Evolutionary conservation across 2,113 vertebrate species (phyloP), one percentile per base, ranked within the genome.

Genomic region (Pseudopipra pipra): DNA sequence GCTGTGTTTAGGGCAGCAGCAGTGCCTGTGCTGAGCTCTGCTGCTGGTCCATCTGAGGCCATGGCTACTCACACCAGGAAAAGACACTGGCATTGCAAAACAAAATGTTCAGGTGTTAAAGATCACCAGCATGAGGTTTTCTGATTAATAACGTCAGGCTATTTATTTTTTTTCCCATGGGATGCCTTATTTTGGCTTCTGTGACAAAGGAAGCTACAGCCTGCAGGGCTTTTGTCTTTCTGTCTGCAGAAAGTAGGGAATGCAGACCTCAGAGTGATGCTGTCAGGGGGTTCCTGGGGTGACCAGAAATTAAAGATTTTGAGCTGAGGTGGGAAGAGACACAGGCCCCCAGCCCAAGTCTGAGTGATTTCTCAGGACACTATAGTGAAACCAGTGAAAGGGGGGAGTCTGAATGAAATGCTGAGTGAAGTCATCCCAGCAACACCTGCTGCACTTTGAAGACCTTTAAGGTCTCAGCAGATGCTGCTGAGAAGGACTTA

Each of bases 1-100:
- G 68, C 61, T 55, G 8, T 1, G 0, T 14, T 35, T 58, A 24
- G 39, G 39, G 56, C 33, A 77, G 43, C 2, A 3, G 20, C 9
- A 9, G 8, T 19, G 25, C 25, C 35, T 49, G 28, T 25, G 39
- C 37, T 84, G 15, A 56, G 6, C 6, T 61, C 62, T 75, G 41
- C 62, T 92, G 51, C 55, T 70, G 58, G 17, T 43, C 20, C 3
- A 0, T 13, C n/a, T 74, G 55, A 55, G 59, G 18, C 24, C 9
- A 8, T 1, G 6, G 22, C 47, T 67, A 20, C 33, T 95, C 23
- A 33, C 14, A 37, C 17, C 68, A 33, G 28, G 20, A 77, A 39
- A 58, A 70, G 79, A 43, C 43, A 54, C 17, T 31, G 31, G 22
- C 2, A 0, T 6, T 67, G 51, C n/a, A 76, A 62, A 92, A 28